phyloP scores from a whole-genome alignment of 37 sponge, comb jelly and placozoan genomes.

The Hexactinellida sp. region DNA sequence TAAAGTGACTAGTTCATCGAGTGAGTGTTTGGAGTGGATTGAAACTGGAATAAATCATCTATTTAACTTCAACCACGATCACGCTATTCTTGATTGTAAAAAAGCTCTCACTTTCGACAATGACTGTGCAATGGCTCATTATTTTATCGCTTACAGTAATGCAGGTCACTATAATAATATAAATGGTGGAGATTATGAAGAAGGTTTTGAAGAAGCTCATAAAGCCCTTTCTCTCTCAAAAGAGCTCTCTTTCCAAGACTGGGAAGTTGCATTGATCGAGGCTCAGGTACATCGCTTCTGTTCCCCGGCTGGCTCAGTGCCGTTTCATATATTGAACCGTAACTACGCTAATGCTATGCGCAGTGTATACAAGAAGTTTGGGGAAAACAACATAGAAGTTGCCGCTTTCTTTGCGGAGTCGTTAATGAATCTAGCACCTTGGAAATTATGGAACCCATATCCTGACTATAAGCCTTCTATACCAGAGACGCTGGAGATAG shows the following conservation, averaged over 20 bases:
- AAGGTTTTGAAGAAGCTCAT: slow-evolving; percentile 25
- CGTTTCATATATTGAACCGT: not conserved
- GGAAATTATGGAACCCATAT: slow-evolving; percentile 36
- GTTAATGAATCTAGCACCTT: slow-evolving; percentile 50
- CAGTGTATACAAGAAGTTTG: slow-evolving; percentile 36
- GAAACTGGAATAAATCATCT: slow-evolving; percentile 20
- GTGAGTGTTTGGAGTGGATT: slow-evolving; percentile 32
- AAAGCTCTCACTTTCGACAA: slow-evolving; percentile 22
- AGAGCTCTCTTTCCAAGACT: not conserved
- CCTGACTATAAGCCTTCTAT: slow-evolving; percentile 32
- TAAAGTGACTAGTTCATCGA: slow-evolving; percentile 34
- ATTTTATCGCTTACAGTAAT: slow-evolving; percentile 41
- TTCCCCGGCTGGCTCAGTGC: slow-evolving; percentile 19
- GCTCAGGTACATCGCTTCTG: slow-evolving; percentile 34
- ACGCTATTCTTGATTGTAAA: slow-evolving; percentile 37
- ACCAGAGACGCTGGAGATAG: slow-evolving; percentile 40
- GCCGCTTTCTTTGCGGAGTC: slow-evolving; percentile 53
- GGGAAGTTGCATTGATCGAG: slow-evolving; percentile 40
- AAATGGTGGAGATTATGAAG: slow-evolving; percentile 27
- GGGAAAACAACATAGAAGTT: slow-evolving; percentile 27
- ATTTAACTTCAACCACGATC: slow-evolving; percentile 42
- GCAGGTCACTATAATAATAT: slow-evolving; percentile 44
- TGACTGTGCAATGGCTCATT: slow-evolving; percentile 44
- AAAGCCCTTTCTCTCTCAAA: slow-evolving; percentile 19
- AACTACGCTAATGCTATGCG: slow-evolving; percentile 40